Evolutionary conservation across 2,113 vertebrate genomes (phyloP), one percentile per base, ranked within the genome.

Genomic region (Solea senegalensis): DNA sequence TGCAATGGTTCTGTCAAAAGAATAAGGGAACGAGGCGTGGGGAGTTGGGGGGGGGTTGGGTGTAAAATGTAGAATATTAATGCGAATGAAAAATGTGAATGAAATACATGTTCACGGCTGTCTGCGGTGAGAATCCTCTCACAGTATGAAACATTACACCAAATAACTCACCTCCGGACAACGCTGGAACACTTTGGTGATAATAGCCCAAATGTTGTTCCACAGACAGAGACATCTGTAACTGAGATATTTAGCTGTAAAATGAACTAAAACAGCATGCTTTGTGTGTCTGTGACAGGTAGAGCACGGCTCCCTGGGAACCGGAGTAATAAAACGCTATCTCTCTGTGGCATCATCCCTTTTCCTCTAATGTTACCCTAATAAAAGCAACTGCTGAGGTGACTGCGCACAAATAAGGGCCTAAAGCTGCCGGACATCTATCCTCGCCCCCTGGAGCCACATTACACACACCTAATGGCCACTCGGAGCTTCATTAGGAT

Each of bases 401-500:
- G 95, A 96, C 95, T 95, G 93, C 93, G 94, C 93, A 92, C 95
- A 97, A 97, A 98, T 95, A 96, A 97, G 95, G 94, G 92, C 94
- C 95, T 93, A 85, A 92, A 95, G 95, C 94, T 94, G 92, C 95
- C 85, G 95, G 95, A 94, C 95, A 97, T 98, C 95, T 95, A 97
- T 98, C 96, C 95, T 90, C 91, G 92, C 93, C 95, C 96, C 96
- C 96, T 91, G 95, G 95, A 96, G 97, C 94, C 94, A 95, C 95
- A 97, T 97, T 97, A 96, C 94, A 93, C 95, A 91, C 94, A 94
- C 94, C 95, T 98, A 98, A 98, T 98, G 94, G 96, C 94, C 94
- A 94, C 94, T 95, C 92, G 76, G 85, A 89, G 94, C 95, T 96
- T 96, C 96, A 97, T 97, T 98, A 98, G 95, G 96, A 94, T 97